Base-by-base conservation (phyloP, 2,113 vertebrate genomes). In the Synchiropus splendidus region DNA sequence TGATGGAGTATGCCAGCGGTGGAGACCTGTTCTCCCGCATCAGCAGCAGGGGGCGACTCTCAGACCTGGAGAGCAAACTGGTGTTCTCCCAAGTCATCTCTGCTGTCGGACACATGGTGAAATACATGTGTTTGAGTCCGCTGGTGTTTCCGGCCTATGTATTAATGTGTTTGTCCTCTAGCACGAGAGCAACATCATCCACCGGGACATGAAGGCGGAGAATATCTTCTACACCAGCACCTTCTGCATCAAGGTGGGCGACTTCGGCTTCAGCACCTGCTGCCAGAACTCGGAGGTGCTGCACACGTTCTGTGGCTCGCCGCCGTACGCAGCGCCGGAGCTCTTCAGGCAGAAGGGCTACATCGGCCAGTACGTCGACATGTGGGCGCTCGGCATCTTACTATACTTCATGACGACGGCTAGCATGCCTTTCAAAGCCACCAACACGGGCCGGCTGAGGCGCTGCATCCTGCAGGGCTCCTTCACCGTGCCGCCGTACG, bases 191-290 rank as follows among this genome's bases (percentile, higher is more conserved):
- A 71, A 86, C 34, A 79, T 87, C 2, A 58, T 86, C 45, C 86
- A 87, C 64, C 65, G 86, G 32, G 84, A 87, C 63, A 57, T 87
- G 62, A 87, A 87, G 39, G 83, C 86, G 3, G 83, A 87, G 61
- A 87, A 87, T 13, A 33, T 87, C 14, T 85, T 84, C 62, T 86
- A 84, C 74, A 80, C 78, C 43, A 67, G 57, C 54, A 69, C 54
- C n/a, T 69, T 61, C 67, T 77, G 74, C 57, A 72, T 87, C 38
- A 87, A 87, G 57, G 77, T 87, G 12, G 86, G 85, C 1, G 86
- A 87, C 64, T 87, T 87, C 50, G 84, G 86, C 37, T 85, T 87
- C 66, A 85, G 86, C 39, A 51, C 72, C n/a, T 73, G 62, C 48
- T 21, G 48, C 16, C 34, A 6, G 11, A 65, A 72, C n/a, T 16